Percentiles rank a stretch among this genome's conserved stretches.
These are phyloP conservation scores for Phaedon cochleariae DNA, from an alignment of 2,888 invertebrate species.

Conservation along the genomic window DNA sequence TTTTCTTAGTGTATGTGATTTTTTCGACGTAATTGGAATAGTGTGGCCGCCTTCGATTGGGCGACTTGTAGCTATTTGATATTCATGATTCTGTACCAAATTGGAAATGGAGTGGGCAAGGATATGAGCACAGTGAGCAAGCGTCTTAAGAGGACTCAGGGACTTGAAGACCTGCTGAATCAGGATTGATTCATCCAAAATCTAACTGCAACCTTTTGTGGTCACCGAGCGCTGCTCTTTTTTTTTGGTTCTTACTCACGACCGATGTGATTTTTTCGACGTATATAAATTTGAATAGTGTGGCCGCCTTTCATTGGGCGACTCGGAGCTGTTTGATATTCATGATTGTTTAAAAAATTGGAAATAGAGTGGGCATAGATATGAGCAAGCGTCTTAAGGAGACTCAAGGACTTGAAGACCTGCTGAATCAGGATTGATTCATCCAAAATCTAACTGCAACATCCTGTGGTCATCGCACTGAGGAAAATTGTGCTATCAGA, in stretches of 20 bases:
- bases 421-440: slow-evolving; percentile 29
- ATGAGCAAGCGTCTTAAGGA: slow-evolving; percentile 5
- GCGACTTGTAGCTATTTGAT: slow-evolving; percentile 11
- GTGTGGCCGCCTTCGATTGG: slow-evolving; percentile 1
- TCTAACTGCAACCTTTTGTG: slow-evolving; percentile 27
- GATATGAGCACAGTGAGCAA: background rate
- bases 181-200: slow-evolving; percentile 24
- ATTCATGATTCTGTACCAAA: slow-evolving; percentile 17
- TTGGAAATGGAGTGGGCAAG: slow-evolving; percentile 12
- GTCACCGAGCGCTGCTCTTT: slow-evolving; percentile 11
- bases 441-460: slow-evolving; percentile 17
- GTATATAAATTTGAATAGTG: slow-evolving; percentile 18
- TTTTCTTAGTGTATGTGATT: too few relatives aligned
- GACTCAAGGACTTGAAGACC: too few relatives aligned
- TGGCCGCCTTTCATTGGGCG: slow-evolving; percentile 4
- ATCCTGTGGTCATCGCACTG: too few relatives aligned
- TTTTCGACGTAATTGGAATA: slow-evolving; percentile 12
- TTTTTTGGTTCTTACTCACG: slow-evolving; percentile 19
- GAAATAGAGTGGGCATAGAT: slow-evolving; percentile 4
- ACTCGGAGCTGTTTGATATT: slow-evolving; percentile 13
- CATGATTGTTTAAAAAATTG: slow-evolving; percentile 17
- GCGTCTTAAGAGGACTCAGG: slow-evolving; percentile 9
- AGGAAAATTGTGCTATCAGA: too few relatives aligned
- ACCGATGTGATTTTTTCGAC: slow-evolving; percentile 10
- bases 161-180: too few relatives aligned